Conservation (phyloP, 2,113 vertebrate genomes). For the Heliornis fulica region DNA sequence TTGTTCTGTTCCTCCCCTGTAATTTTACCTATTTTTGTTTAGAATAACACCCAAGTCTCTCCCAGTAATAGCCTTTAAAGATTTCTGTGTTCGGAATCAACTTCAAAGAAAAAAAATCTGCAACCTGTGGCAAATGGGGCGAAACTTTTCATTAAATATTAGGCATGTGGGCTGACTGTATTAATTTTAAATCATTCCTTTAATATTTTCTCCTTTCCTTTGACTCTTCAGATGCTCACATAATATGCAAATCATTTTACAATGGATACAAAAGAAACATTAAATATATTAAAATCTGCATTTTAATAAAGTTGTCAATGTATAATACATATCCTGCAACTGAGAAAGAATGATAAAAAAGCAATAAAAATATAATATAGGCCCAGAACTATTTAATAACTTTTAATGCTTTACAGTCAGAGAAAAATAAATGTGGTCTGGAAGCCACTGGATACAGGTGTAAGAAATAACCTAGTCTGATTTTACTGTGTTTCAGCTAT, state of each 20-base stretch:
- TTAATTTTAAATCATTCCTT: constrained; percentile 71
- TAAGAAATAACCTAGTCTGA: neutral
- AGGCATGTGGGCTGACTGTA: constrained; percentile 59
- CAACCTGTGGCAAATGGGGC: constrained; percentile 33
- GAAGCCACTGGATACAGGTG: constrained; percentile 20
- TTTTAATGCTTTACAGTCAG: constrained; percentile 64
- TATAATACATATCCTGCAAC: constrained; percentile 67
- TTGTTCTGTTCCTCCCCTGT: constrained; percentile 62
- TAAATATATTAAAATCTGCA: constrained; percentile 79
- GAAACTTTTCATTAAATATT: constrained; percentile 72
- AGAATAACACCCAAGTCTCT: constrained; percentile 62
- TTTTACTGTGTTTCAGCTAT: neutral
- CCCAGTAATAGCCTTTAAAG: constrained; percentile 61
- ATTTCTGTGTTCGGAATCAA: constrained; percentile 54
- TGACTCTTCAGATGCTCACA: constrained; percentile 68
- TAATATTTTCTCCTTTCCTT: constrained; percentile 70
- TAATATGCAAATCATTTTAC: constrained; percentile 75
- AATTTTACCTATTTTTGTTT: constrained; percentile 63
- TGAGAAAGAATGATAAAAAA: constrained; percentile 70
- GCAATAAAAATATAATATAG: constrained; percentile 76
- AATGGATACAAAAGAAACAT: constrained; percentile 75
- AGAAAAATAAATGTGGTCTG: constrained; percentile 56
- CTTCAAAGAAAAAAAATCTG: constrained; percentile 50
- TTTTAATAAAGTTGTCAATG: constrained; percentile 81
- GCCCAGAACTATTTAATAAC: constrained; percentile 69